Evolutionary conservation across 2,888 invertebrate species (phyloP), one percentile per base, ranked within the genome.

Genomic region (Sthenelais limicola): DNA sequence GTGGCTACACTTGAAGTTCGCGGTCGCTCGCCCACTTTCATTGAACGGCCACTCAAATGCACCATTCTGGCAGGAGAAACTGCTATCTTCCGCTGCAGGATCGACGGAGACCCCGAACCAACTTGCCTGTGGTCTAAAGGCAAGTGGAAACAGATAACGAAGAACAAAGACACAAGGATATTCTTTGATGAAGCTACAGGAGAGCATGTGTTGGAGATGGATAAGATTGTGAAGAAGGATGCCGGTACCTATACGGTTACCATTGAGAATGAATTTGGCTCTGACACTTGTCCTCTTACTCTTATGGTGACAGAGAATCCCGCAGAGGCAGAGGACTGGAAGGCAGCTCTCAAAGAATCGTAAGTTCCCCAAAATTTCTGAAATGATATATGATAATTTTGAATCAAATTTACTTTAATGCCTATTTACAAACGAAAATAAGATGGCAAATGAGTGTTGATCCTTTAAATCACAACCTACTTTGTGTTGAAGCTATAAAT

Each of bases 1-100:
- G 74, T 91, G 80, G 90, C 86, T 30, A 81, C 81, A n/a, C 84
- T 88, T 43, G 82, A 83, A 26, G 84, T 88, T 62, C 81, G 83
- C 75, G 88, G 88, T 62, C 81, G 83, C 69, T 83, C 86, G 18
- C 88, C 88, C 5, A 80, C 76, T 4, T 86, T 88, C 74, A 76
- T 83, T 15, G 84, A 84, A 73, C 79, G 81, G 56, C 88, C 88
- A 43, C 77, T 86, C 73, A 88, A 88, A 26, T 62, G 62, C 38
- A 62, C 62, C 4, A 38, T 62, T 18, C 62, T 62, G 3, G 48
- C 73, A 85, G 85, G 84, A 67, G 80, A 81, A 68, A 82, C 79
- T 32, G 85, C 84, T 49, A 80, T 85, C 62, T 88, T 88, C 83
- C 80, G 82, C 3, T 85, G 85, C 76, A 78, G 80, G 18, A 80